Base-by-base conservation (phyloP, 2,113 vertebrate species). In the Burhinus bistriatus region DNA sequence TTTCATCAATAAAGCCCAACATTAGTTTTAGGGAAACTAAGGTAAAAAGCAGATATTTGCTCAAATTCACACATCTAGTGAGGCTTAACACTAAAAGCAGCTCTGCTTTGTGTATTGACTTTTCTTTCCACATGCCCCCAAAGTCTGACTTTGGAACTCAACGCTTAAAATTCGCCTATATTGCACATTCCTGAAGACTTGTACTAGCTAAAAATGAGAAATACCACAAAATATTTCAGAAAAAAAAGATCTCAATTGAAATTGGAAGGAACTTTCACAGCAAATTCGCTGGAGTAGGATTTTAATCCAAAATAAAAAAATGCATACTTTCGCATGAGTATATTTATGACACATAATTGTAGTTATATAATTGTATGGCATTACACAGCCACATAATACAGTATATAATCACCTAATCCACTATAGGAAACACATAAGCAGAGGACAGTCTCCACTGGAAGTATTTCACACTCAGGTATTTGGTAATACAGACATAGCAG, bases 41-140 rank as follows among this genome's bases (percentile, higher is more conserved):
- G 78, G 57, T 38, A 85, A 94, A 81, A 75, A 78, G 2, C 34
- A 83, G 12, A 8, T 73, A 89, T 84, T 91, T 96, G 45, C 17
- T 77, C 47, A 84, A 52, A 89, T 84, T 91, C 89, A 89, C 77
- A 95, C 61, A 68, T 86, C 26, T 68, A 83, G 36, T 42, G 79
- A 80, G 54, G 83, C 38, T 96, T 93, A 93, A 51, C 69, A 68
- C 32, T 75, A 68, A 75, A 68, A 61, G 42, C 51, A 87, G 51
- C 26, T 91, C 49, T 89, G 49, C 52, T 87, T 89, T 94, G 16
- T 70, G 25, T 83, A n/a, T 77, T 81, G 59, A 66, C 45, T 66
- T 91, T 90, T 83, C 34, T 78, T 83, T 62, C 72, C 29, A 66
- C 1, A 2, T 66, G 52, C 55, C 30, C 54, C 55, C 52, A 34